phyloP scores from a whole-genome alignment of 2,888 invertebrate genomes.

The Cremastinae sp. region DNA sequence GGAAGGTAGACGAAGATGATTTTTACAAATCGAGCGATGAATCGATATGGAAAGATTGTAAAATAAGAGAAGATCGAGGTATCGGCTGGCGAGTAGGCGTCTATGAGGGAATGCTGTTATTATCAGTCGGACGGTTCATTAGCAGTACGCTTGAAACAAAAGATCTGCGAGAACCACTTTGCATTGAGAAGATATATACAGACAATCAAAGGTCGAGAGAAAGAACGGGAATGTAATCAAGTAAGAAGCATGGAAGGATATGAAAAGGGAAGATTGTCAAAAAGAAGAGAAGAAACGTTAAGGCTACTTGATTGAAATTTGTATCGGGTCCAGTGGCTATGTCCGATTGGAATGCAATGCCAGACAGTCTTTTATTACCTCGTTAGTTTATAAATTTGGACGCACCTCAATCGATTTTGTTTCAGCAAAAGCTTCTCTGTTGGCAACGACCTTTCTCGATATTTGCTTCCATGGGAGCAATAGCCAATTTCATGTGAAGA shows the following conservation, averaged over 20 bases:
- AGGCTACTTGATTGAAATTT: slow-evolving; percentile 74
- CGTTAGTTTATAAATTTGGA: slow-evolving; percentile 62
- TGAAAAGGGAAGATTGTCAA: slow-evolving; percentile 8
- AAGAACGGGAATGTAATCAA: slow-evolving; percentile 28
- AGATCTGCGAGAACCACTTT: slow-evolving; percentile 16
- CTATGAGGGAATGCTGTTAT: not conserved
- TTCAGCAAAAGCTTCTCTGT: not conserved
- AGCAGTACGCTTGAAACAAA: slow-evolving; percentile 6
- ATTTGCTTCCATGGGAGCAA: not conserved
- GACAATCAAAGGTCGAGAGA: slow-evolving; percentile 23
- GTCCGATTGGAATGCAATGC: slow-evolving; percentile 73
- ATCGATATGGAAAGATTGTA: not conserved
- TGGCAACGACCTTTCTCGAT: slow-evolving; percentile 5
- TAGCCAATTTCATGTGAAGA: not conserved
- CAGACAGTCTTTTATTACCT: slow-evolving; percentile 58
- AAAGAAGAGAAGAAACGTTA: slow-evolving; percentile 46
- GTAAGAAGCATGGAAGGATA: slow-evolving; percentile 26
- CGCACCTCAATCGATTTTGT: slow-evolving; percentile 22
- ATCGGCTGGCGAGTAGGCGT: not conserved
- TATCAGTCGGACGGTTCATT: not conserved
- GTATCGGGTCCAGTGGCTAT: slow-evolving; percentile 73
- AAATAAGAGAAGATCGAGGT: slow-evolving; percentile 2
- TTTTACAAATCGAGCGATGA: not conserved
- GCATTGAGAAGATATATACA: slow-evolving; percentile 23
- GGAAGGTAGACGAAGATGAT: not conserved